Conservation (phyloP, 2,888 invertebrate genomes). For the Drosophila cracens region DNA sequence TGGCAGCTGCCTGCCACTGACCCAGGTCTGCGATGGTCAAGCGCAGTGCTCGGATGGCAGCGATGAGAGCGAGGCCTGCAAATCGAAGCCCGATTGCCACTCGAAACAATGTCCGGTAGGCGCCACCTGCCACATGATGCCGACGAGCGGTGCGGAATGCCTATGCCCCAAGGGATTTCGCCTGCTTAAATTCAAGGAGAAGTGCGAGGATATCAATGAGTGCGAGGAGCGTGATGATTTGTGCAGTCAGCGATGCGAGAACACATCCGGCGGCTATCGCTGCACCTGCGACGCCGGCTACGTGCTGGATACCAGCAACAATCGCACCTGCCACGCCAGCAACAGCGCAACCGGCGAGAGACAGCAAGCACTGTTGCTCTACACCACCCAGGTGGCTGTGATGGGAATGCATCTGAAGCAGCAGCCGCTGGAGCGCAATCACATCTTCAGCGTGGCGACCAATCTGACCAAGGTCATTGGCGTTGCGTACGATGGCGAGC, state of each 20-base stretch:
- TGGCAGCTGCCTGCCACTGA: conserved; percentile 86
- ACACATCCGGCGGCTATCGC: conserved; percentile 86
- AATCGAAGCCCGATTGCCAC: conserved; percentile 68
- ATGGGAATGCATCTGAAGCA: conserved; percentile 88
- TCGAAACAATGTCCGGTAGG: conserved; percentile 78
- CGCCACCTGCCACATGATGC: conserved; percentile 85
- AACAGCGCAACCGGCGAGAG: conserved; percentile 84
- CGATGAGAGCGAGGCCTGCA: conserved; percentile 87
- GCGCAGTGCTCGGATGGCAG: conserved; percentile 87
- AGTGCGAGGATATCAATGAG: conserved; percentile 87
- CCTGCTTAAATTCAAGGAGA: conserved; percentile 58
- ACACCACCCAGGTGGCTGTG: conserved; percentile 88
- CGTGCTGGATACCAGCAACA: conserved; percentile 85
- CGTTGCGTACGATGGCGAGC: conserved; percentile 89
- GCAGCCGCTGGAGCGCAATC: conserved; percentile 63
- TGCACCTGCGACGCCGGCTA: conserved; percentile 89
- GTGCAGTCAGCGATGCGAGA: conserved; percentile 90
- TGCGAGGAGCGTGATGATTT: conserved; percentile 87
- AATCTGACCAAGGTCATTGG: conserved; percentile 87
- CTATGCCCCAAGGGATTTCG: conserved; percentile 86
- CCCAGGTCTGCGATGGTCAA: conserved; percentile 86
- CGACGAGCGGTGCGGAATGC: conserved; percentile 86
- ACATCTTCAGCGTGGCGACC: conserved; percentile 84
- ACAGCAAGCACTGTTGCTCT: conserved; percentile 89
- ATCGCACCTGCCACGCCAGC: conserved; percentile 86